phyloP scores from a whole-genome alignment of 2,797 vertebrate genomes.

The Myotis myotis region DNA sequence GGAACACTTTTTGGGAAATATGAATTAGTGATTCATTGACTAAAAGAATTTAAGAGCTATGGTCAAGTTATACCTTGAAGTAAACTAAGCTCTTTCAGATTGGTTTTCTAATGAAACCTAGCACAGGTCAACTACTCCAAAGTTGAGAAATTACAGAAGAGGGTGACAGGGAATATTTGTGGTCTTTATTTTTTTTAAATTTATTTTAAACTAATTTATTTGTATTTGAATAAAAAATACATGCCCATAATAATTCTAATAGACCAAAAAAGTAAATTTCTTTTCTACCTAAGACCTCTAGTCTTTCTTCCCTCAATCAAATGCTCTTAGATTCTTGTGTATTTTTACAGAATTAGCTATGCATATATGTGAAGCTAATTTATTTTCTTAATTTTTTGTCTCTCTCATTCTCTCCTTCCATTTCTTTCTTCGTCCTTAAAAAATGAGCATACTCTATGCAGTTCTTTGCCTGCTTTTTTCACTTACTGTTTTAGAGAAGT shows the following conservation, averaged over 20 bases:
- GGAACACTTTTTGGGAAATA: background rate
- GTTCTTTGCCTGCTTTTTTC: background rate
- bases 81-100: constrained; percentile 1
- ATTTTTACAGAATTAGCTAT: background rate
- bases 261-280: background rate
- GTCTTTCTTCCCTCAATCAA: background rate
- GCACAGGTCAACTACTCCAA: background rate
- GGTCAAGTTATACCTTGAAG: background rate
- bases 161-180: background rate
- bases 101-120: background rate
- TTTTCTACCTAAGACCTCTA: background rate
- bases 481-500: background rate
- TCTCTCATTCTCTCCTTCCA: background rate
- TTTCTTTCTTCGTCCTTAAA: background rate
- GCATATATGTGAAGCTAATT: background rate
- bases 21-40: background rate
- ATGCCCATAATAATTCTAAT: background rate
- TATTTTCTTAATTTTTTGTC: background rate
- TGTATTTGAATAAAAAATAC: background rate
- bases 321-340: background rate
- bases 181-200: background rate
- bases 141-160: background rate
- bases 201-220: background rate
- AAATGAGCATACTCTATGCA: background rate
- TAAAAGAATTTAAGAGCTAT: background rate